Conservation (phyloP, 2,888 invertebrate species). For the Serripes groenlandicus region DNA sequence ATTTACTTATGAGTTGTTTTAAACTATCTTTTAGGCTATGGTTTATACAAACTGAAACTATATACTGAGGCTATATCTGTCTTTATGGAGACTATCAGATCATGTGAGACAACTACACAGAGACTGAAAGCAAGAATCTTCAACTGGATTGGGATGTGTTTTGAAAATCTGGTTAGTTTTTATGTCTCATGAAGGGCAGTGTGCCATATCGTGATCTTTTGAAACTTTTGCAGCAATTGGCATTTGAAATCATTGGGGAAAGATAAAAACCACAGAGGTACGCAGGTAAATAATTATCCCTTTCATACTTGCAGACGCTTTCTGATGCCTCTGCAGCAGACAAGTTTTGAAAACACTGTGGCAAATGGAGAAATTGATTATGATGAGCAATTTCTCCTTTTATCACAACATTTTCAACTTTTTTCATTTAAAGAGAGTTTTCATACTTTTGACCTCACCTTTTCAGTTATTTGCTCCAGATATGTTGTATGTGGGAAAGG, state of each 20-base stretch:
- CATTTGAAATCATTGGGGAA: no score
- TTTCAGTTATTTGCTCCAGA: no score
- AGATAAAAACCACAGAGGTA: background rate
- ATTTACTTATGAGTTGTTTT: no score
- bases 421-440: no score
- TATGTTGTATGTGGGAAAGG: no score
- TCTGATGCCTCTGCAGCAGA: background rate
- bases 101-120: conserved; percentile 32
- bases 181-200: no score
- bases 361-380: no score
- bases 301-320: background rate
- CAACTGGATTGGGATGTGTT: conserved; percentile 61
- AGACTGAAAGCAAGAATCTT: conserved; percentile 61
- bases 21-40: conserved; percentile 41
- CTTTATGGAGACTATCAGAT: conserved; percentile 37
- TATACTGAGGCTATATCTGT: conserved; percentile 50
- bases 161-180: conserved; percentile 60
- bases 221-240: background rate
- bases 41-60: conserved; percentile 31
- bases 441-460: no score
- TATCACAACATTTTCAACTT: no score
- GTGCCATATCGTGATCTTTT: background rate
- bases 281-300: background rate
- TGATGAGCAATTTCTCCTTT: no score
- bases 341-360: background rate